A percentile compares a stretch with the other conserved stretches of the same genome.
phyloP scores from a whole-genome alignment of 2,888 invertebrate genomes.

The Phorcus lineatus region DNA sequence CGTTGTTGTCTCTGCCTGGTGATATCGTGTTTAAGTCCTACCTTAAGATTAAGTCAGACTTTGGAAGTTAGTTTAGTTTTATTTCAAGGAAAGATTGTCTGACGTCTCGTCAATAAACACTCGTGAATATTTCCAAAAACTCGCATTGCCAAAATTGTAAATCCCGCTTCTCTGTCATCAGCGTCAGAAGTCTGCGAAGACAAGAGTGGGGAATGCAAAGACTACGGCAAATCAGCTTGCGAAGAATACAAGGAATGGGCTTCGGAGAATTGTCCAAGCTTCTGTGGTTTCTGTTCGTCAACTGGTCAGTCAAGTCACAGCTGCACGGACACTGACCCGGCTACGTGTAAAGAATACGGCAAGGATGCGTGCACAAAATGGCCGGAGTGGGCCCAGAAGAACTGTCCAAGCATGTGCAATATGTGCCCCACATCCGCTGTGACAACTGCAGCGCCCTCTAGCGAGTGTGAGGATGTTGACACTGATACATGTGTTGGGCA shows the following conservation, averaged over 20 bases:
- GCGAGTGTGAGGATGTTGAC: slow-evolving; percentile 31
- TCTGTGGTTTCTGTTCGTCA: not conserved
- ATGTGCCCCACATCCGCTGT: slow-evolving; percentile 34
- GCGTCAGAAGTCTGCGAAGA: not conserved
- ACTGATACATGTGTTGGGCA: slow-evolving; percentile 46
- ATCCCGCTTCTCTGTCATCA: too few relatives aligned
- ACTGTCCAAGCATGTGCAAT: slow-evolving; percentile 55
- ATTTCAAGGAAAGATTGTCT: too few relatives aligned
- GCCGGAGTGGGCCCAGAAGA: slow-evolving; percentile 46
- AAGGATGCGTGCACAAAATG: slow-evolving; percentile 50
- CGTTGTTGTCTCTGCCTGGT: too few relatives aligned
- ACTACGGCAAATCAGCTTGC: not conserved
- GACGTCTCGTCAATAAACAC: too few relatives aligned
- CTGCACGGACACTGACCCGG: slow-evolving; percentile 25
- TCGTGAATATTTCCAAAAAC: too few relatives aligned
- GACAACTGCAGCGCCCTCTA: not conserved
- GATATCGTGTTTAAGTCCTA: too few relatives aligned
- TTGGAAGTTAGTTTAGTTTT: too few relatives aligned
- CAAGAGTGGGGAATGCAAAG: not conserved
- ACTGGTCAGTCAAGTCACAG: too few relatives aligned
- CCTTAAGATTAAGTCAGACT: too few relatives aligned
- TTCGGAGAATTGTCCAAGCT: not conserved
- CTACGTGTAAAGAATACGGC: slow-evolving; percentile 49
- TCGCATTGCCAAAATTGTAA: too few relatives aligned
- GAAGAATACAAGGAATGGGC: not conserved